These are phyloP conservation scores for Macrosoma leucophasiata DNA, from an alignment of 2,888 invertebrate species.

Conservation along the genomic window DNA sequence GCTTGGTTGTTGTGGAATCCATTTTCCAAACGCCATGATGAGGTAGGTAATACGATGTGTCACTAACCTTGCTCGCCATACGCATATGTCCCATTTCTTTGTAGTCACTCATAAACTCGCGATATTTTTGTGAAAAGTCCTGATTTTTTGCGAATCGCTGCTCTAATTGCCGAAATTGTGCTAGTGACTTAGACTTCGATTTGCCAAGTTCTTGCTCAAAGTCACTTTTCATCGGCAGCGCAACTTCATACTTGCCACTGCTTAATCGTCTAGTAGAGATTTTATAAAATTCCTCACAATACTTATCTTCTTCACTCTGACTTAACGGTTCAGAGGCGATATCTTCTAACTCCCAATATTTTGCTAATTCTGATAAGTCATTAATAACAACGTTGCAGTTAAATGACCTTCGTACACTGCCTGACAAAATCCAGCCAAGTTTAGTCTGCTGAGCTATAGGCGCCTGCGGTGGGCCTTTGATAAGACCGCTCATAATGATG, in stretches of 20 bases:
- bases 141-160: slow-evolving; percentile 11
- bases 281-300: slow-evolving; percentile 16
- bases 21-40: slow-evolving; percentile 18
- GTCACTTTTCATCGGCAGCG: slow-evolving; percentile 15
- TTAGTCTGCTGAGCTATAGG: slow-evolving; percentile 18
- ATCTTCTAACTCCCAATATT: slow-evolving; percentile 19
- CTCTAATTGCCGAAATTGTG: slow-evolving; percentile 19
- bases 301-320: slow-evolving; percentile 6
- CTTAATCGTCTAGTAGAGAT: slow-evolving; percentile 6
- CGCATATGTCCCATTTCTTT: slow-evolving; percentile 13
- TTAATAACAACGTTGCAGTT: slow-evolving; percentile 18
- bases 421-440: slow-evolving; percentile 16
- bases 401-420: slow-evolving; percentile 13
- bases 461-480: slow-evolving; percentile 3
- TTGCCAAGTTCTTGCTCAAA: slow-evolving; percentile 14
- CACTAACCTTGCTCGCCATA: slow-evolving; percentile 9
- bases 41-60: slow-evolving; percentile 11
- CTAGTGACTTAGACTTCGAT: slow-evolving; percentile 12
- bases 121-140: slow-evolving; percentile 11
- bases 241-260: slow-evolving; percentile 19
- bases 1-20: slow-evolving; percentile 18
- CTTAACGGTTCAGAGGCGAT: too few relatives aligned
- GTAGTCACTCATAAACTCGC: slow-evolving; percentile 16
- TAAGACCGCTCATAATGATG: slow-evolving; percentile 14
- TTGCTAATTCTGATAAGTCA: slow-evolving; percentile 14